Conservation (phyloP, 2,797 vertebrate genomes). For the Sebastes trivittatus region DNA sequence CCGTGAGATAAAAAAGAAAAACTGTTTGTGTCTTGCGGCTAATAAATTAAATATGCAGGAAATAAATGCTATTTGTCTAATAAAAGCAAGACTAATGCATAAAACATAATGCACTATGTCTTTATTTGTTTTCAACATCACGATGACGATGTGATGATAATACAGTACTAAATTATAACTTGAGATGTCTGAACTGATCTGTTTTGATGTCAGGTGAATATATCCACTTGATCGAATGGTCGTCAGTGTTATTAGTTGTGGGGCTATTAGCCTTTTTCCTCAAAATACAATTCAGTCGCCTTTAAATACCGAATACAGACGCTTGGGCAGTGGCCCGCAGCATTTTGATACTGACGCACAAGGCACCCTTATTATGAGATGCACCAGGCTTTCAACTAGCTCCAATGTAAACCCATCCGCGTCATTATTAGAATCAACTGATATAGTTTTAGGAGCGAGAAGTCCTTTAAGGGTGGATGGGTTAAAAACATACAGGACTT, state of each 20-base stretch:
- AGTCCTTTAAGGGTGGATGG: no score
- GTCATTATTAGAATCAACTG: no score
- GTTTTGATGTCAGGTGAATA: neutral
- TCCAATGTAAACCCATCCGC: no score
- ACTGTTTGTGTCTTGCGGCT: neutral
- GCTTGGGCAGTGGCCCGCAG: no score
- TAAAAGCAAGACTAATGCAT: neutral
- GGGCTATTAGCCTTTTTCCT: no score
- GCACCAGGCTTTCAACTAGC: no score
- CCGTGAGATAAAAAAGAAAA: constrained; percentile 9
- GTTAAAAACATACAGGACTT: no score
- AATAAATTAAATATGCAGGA: neutral
- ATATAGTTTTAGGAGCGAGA: no score
- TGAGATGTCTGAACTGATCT: neutral
- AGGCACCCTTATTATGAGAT: no score
- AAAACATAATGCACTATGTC: no score
- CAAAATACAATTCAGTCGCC: neutral
- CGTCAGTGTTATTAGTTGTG: neutral
- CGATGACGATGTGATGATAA: neutral
- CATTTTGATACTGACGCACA: no score
- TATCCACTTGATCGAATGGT: neutral
- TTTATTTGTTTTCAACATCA: constrained; percentile 1
- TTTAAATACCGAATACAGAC: neutral
- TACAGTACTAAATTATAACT: neutral
- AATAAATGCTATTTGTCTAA: neutral